These are phyloP conservation scores for Agrypnus murinus DNA, from an alignment of 2,888 invertebrate genomes.

Conservation along the genomic window DNA sequence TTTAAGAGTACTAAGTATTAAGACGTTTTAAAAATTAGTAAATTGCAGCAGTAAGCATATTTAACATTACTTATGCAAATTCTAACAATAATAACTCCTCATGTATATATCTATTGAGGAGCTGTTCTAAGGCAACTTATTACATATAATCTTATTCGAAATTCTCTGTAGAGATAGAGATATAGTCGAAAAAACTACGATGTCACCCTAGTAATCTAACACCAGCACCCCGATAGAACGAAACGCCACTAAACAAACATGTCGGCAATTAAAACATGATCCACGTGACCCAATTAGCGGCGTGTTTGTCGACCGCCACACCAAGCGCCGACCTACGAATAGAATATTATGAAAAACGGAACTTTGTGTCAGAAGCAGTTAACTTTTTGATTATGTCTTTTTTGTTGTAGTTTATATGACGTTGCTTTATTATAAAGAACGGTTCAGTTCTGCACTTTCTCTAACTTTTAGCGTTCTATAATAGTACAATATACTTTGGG, in stretches of 20 bases:
- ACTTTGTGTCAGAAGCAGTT: slow-evolving; percentile 14
- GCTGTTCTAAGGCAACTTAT: too few relatives aligned
- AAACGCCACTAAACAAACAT: slow-evolving; percentile 64
- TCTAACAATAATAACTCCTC: too few relatives aligned
- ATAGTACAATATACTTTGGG: slow-evolving; percentile 17
- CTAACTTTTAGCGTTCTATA: slow-evolving; percentile 31
- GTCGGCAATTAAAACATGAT: slow-evolving; percentile 67
- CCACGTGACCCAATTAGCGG: slow-evolving; percentile 68
- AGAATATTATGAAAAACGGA: slow-evolving; percentile 36
- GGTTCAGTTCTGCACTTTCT: slow-evolving; percentile 19
- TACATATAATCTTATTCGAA: background rate
- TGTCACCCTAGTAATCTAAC: slow-evolving; percentile 54
- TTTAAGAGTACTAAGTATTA: too few relatives aligned
- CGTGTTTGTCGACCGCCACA: slow-evolving; percentile 60
- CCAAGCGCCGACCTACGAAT: slow-evolving; percentile 45
- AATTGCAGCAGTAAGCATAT: too few relatives aligned
- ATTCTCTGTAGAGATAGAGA: slow-evolving; percentile 1
- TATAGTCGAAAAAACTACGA: slow-evolving; percentile 41
- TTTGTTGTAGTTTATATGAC: slow-evolving; percentile 12
- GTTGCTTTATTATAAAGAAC: slow-evolving; percentile 26
- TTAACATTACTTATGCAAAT: too few relatives aligned
- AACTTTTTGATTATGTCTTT: slow-evolving; percentile 25
- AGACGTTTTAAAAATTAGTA: too few relatives aligned
- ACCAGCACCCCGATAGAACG: slow-evolving; percentile 54
- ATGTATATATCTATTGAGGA: too few relatives aligned